Evolutionary conservation across 2,888 invertebrate genomes (phyloP), one percentile per base, ranked within the genome.

Genomic region (Andrena minutula): DNA sequence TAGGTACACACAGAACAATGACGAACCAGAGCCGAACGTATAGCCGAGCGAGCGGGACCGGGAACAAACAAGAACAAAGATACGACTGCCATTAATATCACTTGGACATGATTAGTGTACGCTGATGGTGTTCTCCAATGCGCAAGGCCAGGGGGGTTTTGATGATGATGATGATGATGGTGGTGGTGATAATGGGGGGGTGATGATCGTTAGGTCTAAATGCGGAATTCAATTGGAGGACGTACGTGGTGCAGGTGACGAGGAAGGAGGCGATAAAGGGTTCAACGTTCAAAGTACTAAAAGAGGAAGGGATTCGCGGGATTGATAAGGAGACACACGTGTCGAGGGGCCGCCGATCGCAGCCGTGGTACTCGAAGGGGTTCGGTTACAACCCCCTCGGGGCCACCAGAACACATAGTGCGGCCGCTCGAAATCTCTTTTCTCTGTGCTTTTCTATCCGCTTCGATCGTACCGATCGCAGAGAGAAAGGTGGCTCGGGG

Each of bases 11-110:
- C 93, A 93, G 94, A 94, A 94, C 94, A 94, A 94, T 94, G 94
- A 94, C 94, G 94, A 94, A 94, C 94, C 94, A 94, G 94, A 94
- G 94, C 94, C 88, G 86, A 89, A 94, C 93, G 89, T 92, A 93
- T 93, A 93, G 93, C 93, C 93, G 93, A 94, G 93, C 93, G 93
- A 94, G 93, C 94, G 94, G 94, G 94, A 94, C 94, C 94, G 94
- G 93, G 94, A 94, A 94, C 94, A 94, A 94, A 94, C 94, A 94
- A 94, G 94, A 94, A 94, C 94, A 94, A 93, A 94, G 93, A 94
- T 94, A 94, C 94, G 94, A 91, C 93, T 94, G 93, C 93, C 93
- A 94, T 94, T 94, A 94, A 94, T 94, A 93, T 93, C 93, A 85
- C 89, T 41, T 93, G 93, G 93, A 93, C 92, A 94, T 89, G 93